Conservation (phyloP, 2,888 invertebrate species). For the Nephrocerus scutellatus region DNA sequence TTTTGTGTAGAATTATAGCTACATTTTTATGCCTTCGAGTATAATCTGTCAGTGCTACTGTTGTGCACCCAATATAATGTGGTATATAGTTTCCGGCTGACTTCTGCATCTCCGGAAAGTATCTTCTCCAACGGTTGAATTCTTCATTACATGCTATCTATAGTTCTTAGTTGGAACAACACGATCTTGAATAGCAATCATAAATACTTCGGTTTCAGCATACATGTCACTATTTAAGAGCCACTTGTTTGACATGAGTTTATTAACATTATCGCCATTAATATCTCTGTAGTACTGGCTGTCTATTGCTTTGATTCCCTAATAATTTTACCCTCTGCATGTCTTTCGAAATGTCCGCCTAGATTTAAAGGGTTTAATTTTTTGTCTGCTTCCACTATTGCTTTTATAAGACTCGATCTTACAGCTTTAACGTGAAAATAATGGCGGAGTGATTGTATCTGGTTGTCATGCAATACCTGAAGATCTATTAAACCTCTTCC, state of each 20-base stretch:
- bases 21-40: constrained; percentile 7
- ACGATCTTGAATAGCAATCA: constrained; percentile 5
- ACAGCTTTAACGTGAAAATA: neutral
- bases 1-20: constrained; percentile 4
- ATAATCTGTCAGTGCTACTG: constrained; percentile 2
- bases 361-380: constrained; percentile 9
- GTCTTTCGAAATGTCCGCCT: neutral
- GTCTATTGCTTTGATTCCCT: constrained; percentile 6
- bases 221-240: neutral
- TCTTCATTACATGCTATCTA: too few species aligned
- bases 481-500: constrained; percentile 6
- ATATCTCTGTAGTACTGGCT: constrained; percentile 1
- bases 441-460: constrained; percentile 4
- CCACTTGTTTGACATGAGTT: constrained; percentile 3
- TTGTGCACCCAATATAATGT: constrained; percentile 5
- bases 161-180: constrained; percentile 4
- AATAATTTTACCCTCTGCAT: neutral
- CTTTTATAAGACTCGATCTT: constrained; percentile 1
- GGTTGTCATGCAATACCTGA: constrained; percentile 1
- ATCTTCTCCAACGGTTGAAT: too few species aligned
- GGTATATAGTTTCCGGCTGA: constrained; percentile 3
- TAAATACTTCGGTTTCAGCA: constrained; percentile 7
- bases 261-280: constrained; percentile 2
- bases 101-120: too few species aligned
- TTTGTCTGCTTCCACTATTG: constrained; percentile 2